Evolutionary conservation across 1,140 invertebrate species (phyloP), one percentile per base, ranked within the genome.

Genomic region (Drosophila varians): DNA sequence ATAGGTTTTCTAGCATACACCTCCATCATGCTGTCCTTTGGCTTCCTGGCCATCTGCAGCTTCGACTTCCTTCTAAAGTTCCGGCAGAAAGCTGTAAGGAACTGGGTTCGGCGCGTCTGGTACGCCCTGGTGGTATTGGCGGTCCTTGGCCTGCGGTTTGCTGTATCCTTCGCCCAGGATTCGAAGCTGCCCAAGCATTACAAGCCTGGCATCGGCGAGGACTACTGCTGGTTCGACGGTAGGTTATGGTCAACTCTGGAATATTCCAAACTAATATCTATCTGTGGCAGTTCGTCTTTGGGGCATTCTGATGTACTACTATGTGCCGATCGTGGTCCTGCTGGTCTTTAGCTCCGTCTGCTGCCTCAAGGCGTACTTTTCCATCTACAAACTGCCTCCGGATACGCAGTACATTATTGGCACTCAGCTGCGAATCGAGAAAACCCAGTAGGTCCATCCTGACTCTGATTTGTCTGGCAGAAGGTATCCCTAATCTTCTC

Each of bases 31-130:
- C 91, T 94, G 3, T 94, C 95, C 54, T 96, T 96, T 89, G 94
- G 94, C 53, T 96, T 95, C 94, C 93, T 96, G 83, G 95, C 94
- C 77, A 93, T 95, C 9, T 95, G 96, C 92, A 95, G 95, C 66
- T 93, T 95, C 57, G 95, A 96, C 76, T 94, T 96, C 42, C 95
- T 94, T 92, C 93, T 93, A 75, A 96, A 95, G 19, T 95, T 95
- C 89, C 93, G 93, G 92, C 91, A 91, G 16, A 91, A 90, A 9
- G 82, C 91, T 1, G 75, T 90, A 1, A 91, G 83, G 25, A 92
- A 89, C 49, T 91, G 86, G 65, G 91, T 93, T n/a, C 82, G 75
- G 11, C 91, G 90, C 55, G 92, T 95, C 42, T 94, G 94, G 70
- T 83, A 93, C 0, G 83, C 93, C 23, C 93, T 95, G 64, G 94